Percentiles rank a stretch among this genome's conserved stretches.
phyloP scores from a whole-genome alignment of 2,113 vertebrate species.

The Xiphias gladius region DNA sequence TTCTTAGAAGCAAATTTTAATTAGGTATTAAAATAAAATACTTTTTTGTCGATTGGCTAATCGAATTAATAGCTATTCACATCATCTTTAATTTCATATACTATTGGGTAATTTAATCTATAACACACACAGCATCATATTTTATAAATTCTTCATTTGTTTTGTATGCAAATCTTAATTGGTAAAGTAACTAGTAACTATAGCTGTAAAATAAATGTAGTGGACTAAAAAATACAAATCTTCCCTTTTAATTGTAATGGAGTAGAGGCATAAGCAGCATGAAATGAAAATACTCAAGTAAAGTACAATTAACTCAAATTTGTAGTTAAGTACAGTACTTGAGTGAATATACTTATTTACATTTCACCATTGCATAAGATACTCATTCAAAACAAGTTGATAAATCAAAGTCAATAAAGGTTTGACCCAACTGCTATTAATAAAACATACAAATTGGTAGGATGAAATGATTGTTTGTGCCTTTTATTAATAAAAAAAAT shows the following conservation, averaged over 20 bases:
- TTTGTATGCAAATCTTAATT: no score
- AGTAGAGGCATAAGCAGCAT: neutral
- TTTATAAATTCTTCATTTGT: neutral
- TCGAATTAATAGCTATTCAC: no score
- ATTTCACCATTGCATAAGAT: no score
- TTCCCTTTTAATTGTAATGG: neutral
- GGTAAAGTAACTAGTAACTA: no score
- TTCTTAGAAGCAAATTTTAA: no score
- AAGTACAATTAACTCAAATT: neutral
- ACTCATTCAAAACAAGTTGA: neutral
- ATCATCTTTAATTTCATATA: neutral
- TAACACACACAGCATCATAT: no score
- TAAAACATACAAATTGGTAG: neutral
- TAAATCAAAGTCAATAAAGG: neutral
- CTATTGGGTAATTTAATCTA: no score
- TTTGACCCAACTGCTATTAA: neutral
- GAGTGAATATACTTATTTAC: neutral
- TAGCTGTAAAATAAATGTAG: neutral
- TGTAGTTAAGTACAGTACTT: neutral
- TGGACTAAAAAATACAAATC: no score
- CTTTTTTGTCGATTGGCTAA: neutral
- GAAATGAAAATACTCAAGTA: no score
- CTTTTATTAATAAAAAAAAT: conserved; percentile 52
- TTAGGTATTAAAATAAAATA: no score
- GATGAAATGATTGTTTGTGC: neutral